Conservation (phyloP, 2,888 invertebrate genomes). For the Caenorhabditis angaria region DNA sequence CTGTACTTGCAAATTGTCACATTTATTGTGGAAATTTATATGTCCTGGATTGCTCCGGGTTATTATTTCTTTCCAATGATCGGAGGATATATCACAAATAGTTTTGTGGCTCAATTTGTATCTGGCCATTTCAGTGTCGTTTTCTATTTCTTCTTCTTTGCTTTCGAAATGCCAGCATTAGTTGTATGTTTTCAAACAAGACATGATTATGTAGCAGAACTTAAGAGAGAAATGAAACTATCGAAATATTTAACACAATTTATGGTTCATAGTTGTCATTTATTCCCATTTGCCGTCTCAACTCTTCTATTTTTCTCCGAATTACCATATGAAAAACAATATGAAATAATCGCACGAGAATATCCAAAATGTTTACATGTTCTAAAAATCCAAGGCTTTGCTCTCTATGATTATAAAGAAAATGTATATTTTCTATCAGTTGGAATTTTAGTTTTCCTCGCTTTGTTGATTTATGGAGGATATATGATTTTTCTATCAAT, state of each 20-base stretch:
- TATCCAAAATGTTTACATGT: constrained; percentile 21
- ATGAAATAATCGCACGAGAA: background rate
- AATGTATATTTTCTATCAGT: constrained; percentile 15
- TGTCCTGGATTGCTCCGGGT: background rate
- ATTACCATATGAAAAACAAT: constrained; percentile 17
- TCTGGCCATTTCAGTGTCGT: background rate
- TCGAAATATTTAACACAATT: too few relatives aligned
- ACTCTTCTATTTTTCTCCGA: constrained; percentile 10
- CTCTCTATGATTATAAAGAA: constrained; percentile 16
- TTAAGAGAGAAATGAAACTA: background rate
- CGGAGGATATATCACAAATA: background rate
- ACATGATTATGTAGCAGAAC: background rate
- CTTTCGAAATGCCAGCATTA: background rate
- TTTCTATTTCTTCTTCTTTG: background rate
- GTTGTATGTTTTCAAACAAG: background rate
- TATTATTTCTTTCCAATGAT: background rate
- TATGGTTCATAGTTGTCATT: constrained; percentile 8
- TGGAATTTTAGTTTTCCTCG: constrained; percentile 16
- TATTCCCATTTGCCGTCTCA: constrained; percentile 21
- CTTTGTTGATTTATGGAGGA: too few relatives aligned
- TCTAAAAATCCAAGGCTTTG: constrained; percentile 12
- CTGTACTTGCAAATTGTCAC: background rate
- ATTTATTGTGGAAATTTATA: background rate
- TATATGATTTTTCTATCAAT: too few relatives aligned
- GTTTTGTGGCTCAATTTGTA: background rate